A percentile compares a stretch with the other conserved stretches of the same genome.
Evolutionary conservation across 1,140 invertebrate species (phyloP).

Genomic region (Dinothrombium tinctorium): DNA sequence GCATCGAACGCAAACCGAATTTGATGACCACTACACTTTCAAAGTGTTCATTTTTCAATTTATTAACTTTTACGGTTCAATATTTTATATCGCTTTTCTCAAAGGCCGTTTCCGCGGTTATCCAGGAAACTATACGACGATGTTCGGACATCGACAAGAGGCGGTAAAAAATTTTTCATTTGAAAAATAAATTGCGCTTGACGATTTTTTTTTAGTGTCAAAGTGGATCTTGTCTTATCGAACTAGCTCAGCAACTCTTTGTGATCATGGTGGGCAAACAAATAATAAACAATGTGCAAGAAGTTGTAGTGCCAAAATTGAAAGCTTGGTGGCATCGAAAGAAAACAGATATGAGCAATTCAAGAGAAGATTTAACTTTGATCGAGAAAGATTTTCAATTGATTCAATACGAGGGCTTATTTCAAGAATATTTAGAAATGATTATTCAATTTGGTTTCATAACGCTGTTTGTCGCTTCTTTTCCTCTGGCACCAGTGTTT

Average conservation of each 20-base stretch:
- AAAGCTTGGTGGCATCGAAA: too few species aligned
- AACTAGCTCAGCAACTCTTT: too few species aligned
- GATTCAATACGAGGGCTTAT: conserved; percentile 39
- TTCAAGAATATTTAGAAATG: conserved; percentile 68
- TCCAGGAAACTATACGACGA: conserved; percentile 38
- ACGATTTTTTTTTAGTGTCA: too few species aligned
- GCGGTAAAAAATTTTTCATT: too few species aligned
- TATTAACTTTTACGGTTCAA: conserved; percentile 86
- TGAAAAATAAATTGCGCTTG: too few species aligned
- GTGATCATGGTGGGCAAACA: too few species aligned
- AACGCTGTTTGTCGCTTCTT: conserved; percentile 59
- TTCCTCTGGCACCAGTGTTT: conserved; percentile 54
- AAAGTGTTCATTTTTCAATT: conserved; percentile 90
- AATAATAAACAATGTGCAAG: too few species aligned
- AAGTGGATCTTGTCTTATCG: too few species aligned
- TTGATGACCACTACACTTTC: conserved; percentile 53
- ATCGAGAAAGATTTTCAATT: conserved; percentile 38
- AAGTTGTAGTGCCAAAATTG: too few species aligned
- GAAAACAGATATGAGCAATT: too few species aligned
- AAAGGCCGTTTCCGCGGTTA: conserved; percentile 46
- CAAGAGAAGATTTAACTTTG: conserved; percentile 16
- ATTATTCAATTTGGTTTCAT: conserved; percentile 67
- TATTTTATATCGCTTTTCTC: conserved; percentile 97
- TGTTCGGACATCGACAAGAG: conserved; percentile 96
- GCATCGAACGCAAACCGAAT: conserved; percentile 56